A percentile compares a stretch with the other conserved stretches of the same genome.
Conservation (phyloP, 1,140 invertebrate species). For the Himalopsyche phryganea region DNA sequence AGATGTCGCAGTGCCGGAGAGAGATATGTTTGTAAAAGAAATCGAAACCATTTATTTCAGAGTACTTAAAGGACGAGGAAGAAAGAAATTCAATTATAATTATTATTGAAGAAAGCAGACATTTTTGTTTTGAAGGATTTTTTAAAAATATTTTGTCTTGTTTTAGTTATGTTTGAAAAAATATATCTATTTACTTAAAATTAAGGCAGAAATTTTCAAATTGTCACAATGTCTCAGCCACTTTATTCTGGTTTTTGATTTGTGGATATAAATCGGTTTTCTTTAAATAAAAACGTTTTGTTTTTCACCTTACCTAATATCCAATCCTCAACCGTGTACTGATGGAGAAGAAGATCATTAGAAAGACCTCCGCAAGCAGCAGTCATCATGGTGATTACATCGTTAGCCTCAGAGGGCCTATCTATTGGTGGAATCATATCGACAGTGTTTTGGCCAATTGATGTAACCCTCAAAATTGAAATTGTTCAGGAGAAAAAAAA, state of each 20-base stretch:
- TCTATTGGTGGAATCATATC: too few species aligned
- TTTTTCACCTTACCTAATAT: too few species aligned
- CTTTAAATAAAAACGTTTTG: conserved; percentile 12
- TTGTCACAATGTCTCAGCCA: conserved; percentile 19
- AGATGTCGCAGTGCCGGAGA: not conserved
- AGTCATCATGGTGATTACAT: too few species aligned
- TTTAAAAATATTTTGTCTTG: conserved; percentile 6
- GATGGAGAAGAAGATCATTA: too few species aligned
- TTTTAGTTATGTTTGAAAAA: conserved; percentile 33
- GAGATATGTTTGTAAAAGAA: not conserved
- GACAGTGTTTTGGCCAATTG: too few species aligned
- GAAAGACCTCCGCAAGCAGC: too few species aligned
- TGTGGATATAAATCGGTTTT: conserved; percentile 34
- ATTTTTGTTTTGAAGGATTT: too few species aligned
- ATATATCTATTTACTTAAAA: conserved; percentile 23
- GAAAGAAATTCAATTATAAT: not conserved
- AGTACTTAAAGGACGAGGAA: conserved; percentile 18
- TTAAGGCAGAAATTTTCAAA: conserved; percentile 1
- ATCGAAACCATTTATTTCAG: conserved; percentile 1
- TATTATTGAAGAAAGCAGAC: too few species aligned
- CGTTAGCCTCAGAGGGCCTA: too few species aligned
- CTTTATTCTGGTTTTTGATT: conserved; percentile 26
- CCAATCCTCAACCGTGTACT: too few species aligned
- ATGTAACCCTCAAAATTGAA: too few species aligned
- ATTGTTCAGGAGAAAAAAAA: too few species aligned